These are phyloP conservation scores for Mirounga angustirostris DNA, from an alignment of 2,113 vertebrate genomes.

Conservation along the genomic window DNA sequence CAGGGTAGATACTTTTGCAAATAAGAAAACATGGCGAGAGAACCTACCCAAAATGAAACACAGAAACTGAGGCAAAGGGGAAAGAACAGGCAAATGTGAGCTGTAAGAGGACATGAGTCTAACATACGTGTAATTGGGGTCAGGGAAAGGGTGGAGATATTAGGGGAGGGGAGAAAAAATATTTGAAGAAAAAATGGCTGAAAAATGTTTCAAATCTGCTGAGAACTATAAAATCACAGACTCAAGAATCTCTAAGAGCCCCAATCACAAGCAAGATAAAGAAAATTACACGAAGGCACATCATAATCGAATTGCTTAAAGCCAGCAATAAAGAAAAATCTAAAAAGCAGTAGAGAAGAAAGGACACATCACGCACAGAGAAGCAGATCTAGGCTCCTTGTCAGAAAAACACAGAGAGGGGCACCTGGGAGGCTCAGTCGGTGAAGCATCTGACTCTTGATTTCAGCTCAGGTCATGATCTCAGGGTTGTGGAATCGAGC, in stretches of 20 bases:
- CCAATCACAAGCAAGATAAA: neutral
- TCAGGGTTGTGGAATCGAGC: neutral
- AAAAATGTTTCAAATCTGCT: neutral
- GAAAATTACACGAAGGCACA: neutral
- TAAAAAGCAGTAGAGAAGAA: neutral
- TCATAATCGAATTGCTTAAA: neutral
- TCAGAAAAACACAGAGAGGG: neutral
- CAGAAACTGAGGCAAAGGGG: neutral
- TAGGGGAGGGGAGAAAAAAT: neutral
- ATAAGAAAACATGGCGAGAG: neutral
- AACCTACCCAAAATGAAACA: neutral
- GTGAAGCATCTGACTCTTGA: neutral
- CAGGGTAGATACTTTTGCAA: neutral
- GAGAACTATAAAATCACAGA: neutral
- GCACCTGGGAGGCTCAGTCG: neutral
- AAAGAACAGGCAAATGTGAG: rapidly evolving
- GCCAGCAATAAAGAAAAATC: neutral
- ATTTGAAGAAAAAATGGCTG: neutral
- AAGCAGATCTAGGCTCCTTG: neutral
- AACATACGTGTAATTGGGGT: neutral
- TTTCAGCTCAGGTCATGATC: neutral
- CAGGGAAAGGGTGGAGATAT: neutral
- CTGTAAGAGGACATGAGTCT: neutral
- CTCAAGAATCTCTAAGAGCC: neutral
- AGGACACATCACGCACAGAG: neutral